These are phyloP conservation scores for Alligator mississippiensis DNA, from an alignment of 2,113 vertebrate genomes.

Conservation along the genomic window DNA sequence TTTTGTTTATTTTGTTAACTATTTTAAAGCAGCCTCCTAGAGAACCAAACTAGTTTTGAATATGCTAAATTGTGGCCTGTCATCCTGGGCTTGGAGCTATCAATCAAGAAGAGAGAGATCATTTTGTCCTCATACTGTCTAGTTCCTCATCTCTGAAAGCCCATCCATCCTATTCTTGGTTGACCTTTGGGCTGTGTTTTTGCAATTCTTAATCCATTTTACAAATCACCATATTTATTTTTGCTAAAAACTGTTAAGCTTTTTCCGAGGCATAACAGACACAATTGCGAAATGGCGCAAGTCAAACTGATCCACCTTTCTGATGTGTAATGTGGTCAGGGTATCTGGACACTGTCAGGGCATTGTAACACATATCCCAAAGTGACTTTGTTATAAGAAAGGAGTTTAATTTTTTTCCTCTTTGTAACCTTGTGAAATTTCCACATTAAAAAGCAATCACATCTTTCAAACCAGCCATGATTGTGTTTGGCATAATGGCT, in stretches of 20 bases:
- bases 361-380: conserved; percentile 73
- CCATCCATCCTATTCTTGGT: conserved; percentile 32
- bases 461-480: conserved; percentile 82
- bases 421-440: conserved; percentile 80
- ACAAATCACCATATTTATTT: conserved; percentile 67
- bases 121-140: conserved; percentile 23
- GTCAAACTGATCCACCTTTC: conserved; percentile 76
- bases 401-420: conserved; percentile 76
- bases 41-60: conserved; percentile 27
- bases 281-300: conserved; percentile 69
- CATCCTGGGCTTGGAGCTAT: not conserved
- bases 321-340: conserved; percentile 61
- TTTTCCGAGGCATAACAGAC: conserved; percentile 74
- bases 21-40: conserved; percentile 39
- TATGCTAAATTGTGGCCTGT: not conserved
- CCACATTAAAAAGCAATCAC: conserved; percentile 82
- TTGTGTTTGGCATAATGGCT: conserved; percentile 82
- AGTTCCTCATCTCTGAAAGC: conserved; percentile 39
- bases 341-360: conserved; percentile 86
- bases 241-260: conserved; percentile 57
- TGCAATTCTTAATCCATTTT: conserved; percentile 59
- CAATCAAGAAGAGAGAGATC: conserved; percentile 16
- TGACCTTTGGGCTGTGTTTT: conserved; percentile 47
- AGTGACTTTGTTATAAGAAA: conserved; percentile 80
- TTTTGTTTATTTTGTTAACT: conserved; percentile 52